Base-by-base conservation (phyloP, 2,888 invertebrate species). In the Tetramorium bicarinatum region DNA sequence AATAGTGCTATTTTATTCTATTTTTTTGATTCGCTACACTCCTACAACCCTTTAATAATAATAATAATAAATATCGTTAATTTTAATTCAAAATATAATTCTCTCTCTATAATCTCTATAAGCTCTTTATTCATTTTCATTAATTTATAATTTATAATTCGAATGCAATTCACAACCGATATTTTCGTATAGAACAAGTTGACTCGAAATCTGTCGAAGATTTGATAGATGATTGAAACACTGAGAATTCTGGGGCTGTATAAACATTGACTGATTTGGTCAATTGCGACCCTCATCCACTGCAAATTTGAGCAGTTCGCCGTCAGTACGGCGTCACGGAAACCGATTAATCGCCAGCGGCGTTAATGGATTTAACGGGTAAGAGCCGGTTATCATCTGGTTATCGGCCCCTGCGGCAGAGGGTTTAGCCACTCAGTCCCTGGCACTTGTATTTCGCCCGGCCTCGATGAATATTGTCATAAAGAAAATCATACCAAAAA, bases 281-380 rank as follows among this genome's bases (percentile, higher is more conserved):
- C 47, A 59, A 47, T 61, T 47, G 21, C 47, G 29, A 77, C 47
- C 38, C 38, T 52, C n/a, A n/a, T n/a, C 11, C 56, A 47, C 6
- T 71, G 34, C 59, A 80, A 71, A 71, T 71, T 71, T 71, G 47
- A 41, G 29, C 25, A 59, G 79, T 21, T 47, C 21, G 71, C 54
- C 83, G 83, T 64, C 83, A 67, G 21, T 44, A n/a, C 21, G 83
- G 83, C 83, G 74, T 64, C 83, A 49, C 56, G 64, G 56, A 49
- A 84, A 82, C 72, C 83, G 72, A 84, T 84, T 83, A 83, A 82
- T 59, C 44, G 83, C 49, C 47, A 9, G 47, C 56, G 29, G 66
- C 54, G 83, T 84, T 84, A 84, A 84, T 84, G 83, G 83, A 84
- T 84, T 84, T 84, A 84, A 54, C 66, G 74, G 72, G 56, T 84